Percentiles rank a stretch among this genome's conserved stretches.
Evolutionary conservation across 2,113 vertebrate genomes (phyloP).

Genomic region (Pachycephala philippinensis): DNA sequence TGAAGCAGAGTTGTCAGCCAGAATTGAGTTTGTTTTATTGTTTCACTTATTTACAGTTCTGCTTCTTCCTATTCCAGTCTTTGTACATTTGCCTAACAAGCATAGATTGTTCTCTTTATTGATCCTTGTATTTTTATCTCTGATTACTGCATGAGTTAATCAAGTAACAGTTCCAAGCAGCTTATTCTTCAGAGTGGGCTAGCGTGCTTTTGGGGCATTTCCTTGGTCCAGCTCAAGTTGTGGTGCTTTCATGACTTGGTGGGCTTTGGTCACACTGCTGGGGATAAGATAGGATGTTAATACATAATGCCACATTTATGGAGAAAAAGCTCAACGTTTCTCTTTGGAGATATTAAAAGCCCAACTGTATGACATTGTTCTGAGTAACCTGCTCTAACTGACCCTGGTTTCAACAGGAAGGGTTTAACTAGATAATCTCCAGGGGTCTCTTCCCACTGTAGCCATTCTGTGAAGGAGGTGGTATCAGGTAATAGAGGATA

Average conservation of each 20-base stretch:
- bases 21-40: not conserved
- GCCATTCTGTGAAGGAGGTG: not conserved
- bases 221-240: not conserved
- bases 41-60: not conserved
- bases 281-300: not conserved
- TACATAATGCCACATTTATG: not conserved
- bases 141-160: not conserved
- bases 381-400: not conserved
- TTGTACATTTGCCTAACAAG: not conserved
- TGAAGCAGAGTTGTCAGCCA: not conserved
- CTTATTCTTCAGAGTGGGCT: not conserved
- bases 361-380: not conserved
- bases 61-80: not conserved
- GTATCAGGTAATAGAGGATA: not conserved
- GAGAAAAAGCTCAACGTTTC: not conserved
- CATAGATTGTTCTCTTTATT: not conserved
- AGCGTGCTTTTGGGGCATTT: not conserved
- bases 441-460: not conserved
- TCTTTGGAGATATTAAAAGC: not conserved
- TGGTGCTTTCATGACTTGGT: not conserved
- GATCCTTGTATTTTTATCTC: not conserved
- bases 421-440: not conserved
- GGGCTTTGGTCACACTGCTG: not conserved
- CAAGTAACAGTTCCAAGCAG: not conserved
- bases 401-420: not conserved